Base-by-base conservation (phyloP, 92 coral and sea anemone genomes). In the Heteractis magnifica region DNA sequence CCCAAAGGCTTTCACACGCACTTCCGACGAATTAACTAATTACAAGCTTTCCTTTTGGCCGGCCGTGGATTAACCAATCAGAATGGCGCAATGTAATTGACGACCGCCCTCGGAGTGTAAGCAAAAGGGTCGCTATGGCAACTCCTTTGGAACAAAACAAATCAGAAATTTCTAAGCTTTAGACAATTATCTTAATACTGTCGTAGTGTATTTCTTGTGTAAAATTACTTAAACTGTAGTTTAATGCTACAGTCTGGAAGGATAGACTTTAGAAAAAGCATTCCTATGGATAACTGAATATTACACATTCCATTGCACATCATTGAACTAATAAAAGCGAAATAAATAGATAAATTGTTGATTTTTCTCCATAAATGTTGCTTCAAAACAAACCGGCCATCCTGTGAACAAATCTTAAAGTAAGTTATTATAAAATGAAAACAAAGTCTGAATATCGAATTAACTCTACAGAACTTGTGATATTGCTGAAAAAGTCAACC, bases 1-100 rank as follows among this genome's bases (percentile, higher is more conserved):
- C 77, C 81, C 20, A 78, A 56, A 56, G 44, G 52, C 44, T 79
- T 71, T 62, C 87, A 82, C 80, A 89, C 92, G 90, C 90, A 89
- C 86, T 89, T 89, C 92, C 92, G 92, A 79, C 65, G 83, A 82
- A 86, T 89, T 86, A 89, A 78, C 82, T 82, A 78, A 82, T 89
- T 86, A 89, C 88, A 85, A 71, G 76, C 83, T 85, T 85, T 52
- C 72, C 52, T 20, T 59, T 12, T 70, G 80, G 20, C 16, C 15
- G 58, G 71, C 56, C n/a, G 19, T 74, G 51, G 82, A 48, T 84
- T 64, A 75, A 53, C 87, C 87, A 84, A 84, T 84, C 87, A 62
- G 44, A 65, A 64, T 51, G 65, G 59, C 6, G 72, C 65, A 50
- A 59, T 51, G 10, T 70, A 85, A 78, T 85, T 71, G 76, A 23